Conservation (phyloP, 2,113 vertebrate species). For the Candoia aspera region DNA sequence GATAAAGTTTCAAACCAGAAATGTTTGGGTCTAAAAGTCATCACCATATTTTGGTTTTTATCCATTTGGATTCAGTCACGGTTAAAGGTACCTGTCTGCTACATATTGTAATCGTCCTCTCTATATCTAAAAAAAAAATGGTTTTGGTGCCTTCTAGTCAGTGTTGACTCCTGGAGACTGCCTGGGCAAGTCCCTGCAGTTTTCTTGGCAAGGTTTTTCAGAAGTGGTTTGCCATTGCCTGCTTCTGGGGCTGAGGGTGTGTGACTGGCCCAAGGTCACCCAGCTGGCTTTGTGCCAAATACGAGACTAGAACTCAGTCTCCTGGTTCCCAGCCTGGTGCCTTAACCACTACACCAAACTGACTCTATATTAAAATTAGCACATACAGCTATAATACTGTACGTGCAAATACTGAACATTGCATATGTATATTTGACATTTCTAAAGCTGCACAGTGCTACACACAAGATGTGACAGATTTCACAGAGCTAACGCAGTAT, state of each 20-base stretch:
- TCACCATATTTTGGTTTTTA: too few relatives aligned
- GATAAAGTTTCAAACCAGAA: too few relatives aligned
- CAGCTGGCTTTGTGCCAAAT: not conserved
- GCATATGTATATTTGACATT: fast-evolving
- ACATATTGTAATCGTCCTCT: too few relatives aligned
- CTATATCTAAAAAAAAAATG: too few relatives aligned
- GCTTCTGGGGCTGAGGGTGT: not conserved
- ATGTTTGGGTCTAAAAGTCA: too few relatives aligned
- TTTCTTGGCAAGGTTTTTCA: not conserved
- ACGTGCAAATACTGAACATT: not conserved
- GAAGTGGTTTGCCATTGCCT: not conserved
- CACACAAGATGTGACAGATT: not conserved
- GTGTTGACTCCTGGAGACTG: too few relatives aligned
- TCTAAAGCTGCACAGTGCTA: not conserved
- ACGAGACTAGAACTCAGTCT: not conserved
- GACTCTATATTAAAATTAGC: not conserved
- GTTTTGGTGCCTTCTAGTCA: too few relatives aligned
- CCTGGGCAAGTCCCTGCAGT: too few relatives aligned
- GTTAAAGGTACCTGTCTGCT: too few relatives aligned
- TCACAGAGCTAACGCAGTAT: not conserved
- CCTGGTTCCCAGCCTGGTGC: too few relatives aligned
- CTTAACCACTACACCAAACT: not conserved
- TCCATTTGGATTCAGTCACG: too few relatives aligned
- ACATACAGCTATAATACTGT: not conserved
- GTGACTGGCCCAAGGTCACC: not conserved